Evolutionary conservation across 2,888 invertebrate species (phyloP).

Genomic region (Noctuana brunneofusca): DNA sequence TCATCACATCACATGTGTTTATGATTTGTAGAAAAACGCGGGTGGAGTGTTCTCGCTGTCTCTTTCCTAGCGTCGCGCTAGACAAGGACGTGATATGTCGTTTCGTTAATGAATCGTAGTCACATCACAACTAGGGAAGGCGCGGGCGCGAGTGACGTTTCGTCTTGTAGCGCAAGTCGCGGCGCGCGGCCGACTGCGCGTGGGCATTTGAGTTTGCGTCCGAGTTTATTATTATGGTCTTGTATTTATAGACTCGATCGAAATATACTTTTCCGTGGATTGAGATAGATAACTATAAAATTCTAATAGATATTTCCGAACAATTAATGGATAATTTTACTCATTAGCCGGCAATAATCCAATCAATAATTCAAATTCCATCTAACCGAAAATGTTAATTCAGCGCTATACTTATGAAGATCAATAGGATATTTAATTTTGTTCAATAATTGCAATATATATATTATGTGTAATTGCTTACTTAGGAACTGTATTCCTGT

Average conservation of each 20-base stretch:
- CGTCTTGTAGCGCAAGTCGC: slow-evolving; percentile 51
- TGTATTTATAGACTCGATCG: slow-evolving; percentile 66
- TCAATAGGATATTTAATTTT: too few relatives aligned
- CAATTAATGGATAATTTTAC: background rate
- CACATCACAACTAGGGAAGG: background rate
- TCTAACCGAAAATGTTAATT: too few relatives aligned
- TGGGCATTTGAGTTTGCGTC: slow-evolving; percentile 39
- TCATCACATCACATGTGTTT: slow-evolving; percentile 23
- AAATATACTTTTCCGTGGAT: slow-evolving; percentile 42
- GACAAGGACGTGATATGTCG: slow-evolving; percentile 36
- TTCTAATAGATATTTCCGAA: slow-evolving; percentile 33
- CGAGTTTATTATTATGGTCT: slow-evolving; percentile 55
- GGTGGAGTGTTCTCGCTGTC: slow-evolving; percentile 28
- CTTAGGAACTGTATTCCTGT: too few relatives aligned
- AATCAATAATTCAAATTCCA: too few relatives aligned
- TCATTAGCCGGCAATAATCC: too few relatives aligned
- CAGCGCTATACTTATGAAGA: too few relatives aligned
- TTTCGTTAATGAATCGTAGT: slow-evolving; percentile 12
- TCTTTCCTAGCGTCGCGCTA: slow-evolving; percentile 33
- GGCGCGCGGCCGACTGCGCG: slow-evolving; percentile 63
- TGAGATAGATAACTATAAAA: slow-evolving; percentile 38
- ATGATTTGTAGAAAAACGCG: slow-evolving; percentile 33
- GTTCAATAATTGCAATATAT: too few relatives aligned
- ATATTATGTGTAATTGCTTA: too few relatives aligned
- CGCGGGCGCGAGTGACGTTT: slow-evolving; percentile 28